Evolutionary conservation across 2,888 invertebrate species (phyloP).

Genomic region (Myopa tessellatipennis): DNA sequence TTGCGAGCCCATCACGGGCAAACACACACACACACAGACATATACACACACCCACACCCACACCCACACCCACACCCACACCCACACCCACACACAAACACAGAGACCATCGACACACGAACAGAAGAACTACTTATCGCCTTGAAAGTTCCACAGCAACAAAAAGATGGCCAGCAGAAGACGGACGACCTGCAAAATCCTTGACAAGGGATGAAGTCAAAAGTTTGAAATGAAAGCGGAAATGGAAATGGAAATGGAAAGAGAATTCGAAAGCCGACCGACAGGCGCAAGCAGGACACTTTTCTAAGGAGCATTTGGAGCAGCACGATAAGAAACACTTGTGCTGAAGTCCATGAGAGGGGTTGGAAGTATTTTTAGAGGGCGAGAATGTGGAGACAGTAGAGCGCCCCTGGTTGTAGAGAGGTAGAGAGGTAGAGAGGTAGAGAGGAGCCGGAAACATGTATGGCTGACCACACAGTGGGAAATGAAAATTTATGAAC

Average conservation of each 20-base stretch:
- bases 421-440: not conserved
- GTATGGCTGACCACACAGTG: constrained; percentile 45
- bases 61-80: constrained; percentile 12
- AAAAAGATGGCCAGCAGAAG: not conserved
- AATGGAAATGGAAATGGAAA: constrained; percentile 54
- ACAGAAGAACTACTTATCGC: constrained; percentile 30
- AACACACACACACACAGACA: constrained; percentile 5
- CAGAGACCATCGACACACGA: constrained; percentile 7
- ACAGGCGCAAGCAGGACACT: constrained; percentile 18
- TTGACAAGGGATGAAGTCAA: constrained; percentile 44
- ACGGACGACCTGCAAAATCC: constrained; percentile 18
- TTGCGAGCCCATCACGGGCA: not conserved
- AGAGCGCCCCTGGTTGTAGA: not conserved
- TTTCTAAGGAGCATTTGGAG: not conserved
- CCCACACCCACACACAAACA: not conserved
- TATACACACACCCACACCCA: not conserved
- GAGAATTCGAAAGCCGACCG: constrained; percentile 57
- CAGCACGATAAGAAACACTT: constrained; percentile 5
- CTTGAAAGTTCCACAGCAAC: constrained; percentile 15
- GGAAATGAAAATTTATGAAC: constrained; percentile 60
- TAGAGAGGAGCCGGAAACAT: constrained; percentile 42
- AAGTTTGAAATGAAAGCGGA: constrained; percentile 53
- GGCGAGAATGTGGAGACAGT: not conserved
- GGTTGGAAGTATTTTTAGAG: constrained; percentile 1
- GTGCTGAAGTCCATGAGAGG: not conserved